Evolutionary conservation across 1,140 invertebrate species (phyloP).

Genomic region (Ruditapes philippinarum): DNA sequence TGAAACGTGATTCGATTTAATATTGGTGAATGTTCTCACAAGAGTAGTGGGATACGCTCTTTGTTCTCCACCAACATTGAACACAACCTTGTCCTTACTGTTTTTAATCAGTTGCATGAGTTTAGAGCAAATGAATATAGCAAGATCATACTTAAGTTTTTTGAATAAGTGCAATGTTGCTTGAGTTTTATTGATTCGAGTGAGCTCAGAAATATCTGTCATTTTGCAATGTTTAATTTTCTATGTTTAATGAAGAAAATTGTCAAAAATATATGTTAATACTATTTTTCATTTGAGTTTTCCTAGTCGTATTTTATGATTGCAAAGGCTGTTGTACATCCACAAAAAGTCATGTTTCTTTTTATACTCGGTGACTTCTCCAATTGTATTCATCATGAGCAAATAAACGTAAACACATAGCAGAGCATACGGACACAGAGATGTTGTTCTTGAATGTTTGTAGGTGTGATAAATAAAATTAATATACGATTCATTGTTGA

Average conservation of each 20-base stretch:
- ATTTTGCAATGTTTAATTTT: no score
- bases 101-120: background rate
- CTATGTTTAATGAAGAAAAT: no score
- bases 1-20: background rate
- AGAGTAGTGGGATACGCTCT: background rate
- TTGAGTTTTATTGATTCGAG: background rate
- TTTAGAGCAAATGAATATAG: background rate
- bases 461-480: background rate
- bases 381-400: background rate
- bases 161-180: background rate
- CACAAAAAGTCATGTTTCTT: slow-evolving; percentile 12
- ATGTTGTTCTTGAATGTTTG: background rate
- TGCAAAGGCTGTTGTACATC: background rate
- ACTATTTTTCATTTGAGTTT: background rate
- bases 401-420: background rate
- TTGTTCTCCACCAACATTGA: background rate
- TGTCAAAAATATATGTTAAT: background rate
- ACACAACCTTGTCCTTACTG: background rate
- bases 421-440: background rate
- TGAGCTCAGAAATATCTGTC: background rate
- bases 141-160: background rate
- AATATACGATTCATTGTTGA: background rate
- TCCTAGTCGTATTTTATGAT: background rate
- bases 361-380: background rate
- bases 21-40: background rate